Conservation (phyloP, 2,797 vertebrate species). For the Falco naumanni region DNA sequence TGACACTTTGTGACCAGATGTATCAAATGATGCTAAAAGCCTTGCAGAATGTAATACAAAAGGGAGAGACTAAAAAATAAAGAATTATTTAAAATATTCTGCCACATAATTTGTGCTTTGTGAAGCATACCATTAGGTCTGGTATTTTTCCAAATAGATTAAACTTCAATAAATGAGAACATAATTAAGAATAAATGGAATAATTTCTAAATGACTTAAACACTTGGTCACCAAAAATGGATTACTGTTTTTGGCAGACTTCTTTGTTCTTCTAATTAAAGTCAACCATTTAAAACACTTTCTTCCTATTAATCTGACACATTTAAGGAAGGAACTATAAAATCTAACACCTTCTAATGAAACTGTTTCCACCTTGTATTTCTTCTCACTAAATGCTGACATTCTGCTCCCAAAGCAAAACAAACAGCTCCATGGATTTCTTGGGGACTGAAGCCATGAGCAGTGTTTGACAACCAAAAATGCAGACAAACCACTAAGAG, state of each 20-base stretch:
- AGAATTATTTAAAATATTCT: background rate
- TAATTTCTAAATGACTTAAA: slow-evolving; percentile 7
- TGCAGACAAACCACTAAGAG: background rate
- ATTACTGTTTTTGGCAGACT: slow-evolving; percentile 51
- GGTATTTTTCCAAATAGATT: slow-evolving; percentile 7
- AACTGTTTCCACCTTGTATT: slow-evolving; percentile 40
- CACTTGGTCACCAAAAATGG: slow-evolving; percentile 40
- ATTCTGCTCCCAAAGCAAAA: background rate
- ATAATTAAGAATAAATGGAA: slow-evolving; percentile 46
- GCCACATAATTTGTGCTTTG: background rate
- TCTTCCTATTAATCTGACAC: slow-evolving; percentile 50
- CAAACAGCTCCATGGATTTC: background rate
- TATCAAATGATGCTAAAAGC: slow-evolving; percentile 3
- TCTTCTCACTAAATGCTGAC: slow-evolving; percentile 28
- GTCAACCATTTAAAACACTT: slow-evolving; percentile 48
- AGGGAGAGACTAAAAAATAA: background rate
- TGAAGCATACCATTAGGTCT: background rate
- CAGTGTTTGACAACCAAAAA: background rate
- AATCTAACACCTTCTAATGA: slow-evolving; percentile 41
- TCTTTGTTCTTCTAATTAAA: slow-evolving; percentile 55
- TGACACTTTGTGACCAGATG: background rate
- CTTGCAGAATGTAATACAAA: background rate
- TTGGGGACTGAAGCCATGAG: background rate
- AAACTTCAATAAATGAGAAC: slow-evolving; percentile 6
- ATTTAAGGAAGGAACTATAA: slow-evolving; percentile 47